Base-by-base conservation (phyloP, 2,797 vertebrate genomes). In the Silurus aristotelis region DNA sequence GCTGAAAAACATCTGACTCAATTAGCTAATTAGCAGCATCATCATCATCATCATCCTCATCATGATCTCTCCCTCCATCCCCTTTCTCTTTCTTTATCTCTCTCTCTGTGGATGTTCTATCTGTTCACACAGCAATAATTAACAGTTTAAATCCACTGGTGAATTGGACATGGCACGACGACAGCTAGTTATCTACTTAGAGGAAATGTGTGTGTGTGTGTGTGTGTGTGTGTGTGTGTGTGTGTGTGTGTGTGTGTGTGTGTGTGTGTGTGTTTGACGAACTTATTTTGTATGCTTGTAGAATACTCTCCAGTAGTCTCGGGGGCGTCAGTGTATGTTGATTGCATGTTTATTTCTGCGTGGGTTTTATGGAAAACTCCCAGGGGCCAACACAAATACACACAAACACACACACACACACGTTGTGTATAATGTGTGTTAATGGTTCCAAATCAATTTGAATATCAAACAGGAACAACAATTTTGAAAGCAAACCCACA, bases 151-250 rank as follows among this genome's bases (percentile, higher is more conserved):
- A 72, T 38, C 19, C 60, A 9, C 27, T 77, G 55, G 25, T 38
- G 55, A 60, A 60, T 60, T 38, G 19, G 2, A 22, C 5, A 43
- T 22, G 27, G 76, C 76, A 78, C 19, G 56, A 78, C 58, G 25
- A 20, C 10, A 22, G 9, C 46, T 38, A 77, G 19, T 77, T 60
- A 19, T 52, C 12, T 7, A 52, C 9, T 25, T 0, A 22, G 63
- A 64, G 22, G 9, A 9, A 64, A 25, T n/a, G 46, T n/a, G 12
- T 10, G 71, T n/a, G 12, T 72, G 70, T 72, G 43, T n/a, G 70
- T 48, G 70, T 72, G 43, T n/a, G 43, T 72, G 70, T 72, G 43
- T n/a, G 70, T 48, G 70, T 72, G 43, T n/a, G 43, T n/a, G 70
- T 48, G 43, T 15, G 71, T 52, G 71, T 71, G 38, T 17, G 12